A percentile compares a stretch with the other conserved stretches of the same genome.
Conservation (phyloP, 1,140 invertebrate genomes). For the Drosophila ficusphila region DNA sequence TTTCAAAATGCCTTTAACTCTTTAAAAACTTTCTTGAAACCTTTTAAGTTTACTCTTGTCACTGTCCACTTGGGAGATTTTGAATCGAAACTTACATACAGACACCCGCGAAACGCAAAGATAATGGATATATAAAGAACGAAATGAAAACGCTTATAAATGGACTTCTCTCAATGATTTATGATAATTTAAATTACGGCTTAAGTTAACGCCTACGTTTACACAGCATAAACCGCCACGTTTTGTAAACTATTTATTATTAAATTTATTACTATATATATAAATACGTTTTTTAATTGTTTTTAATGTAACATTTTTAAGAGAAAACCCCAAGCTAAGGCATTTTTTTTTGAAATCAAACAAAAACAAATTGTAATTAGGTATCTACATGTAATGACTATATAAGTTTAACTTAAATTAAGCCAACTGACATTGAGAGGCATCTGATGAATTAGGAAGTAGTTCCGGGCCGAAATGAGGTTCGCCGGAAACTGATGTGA, state of each 20-base stretch:
- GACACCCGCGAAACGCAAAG: slow-evolving; percentile 3
- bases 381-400: slow-evolving; percentile 54
- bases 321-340: slow-evolving; percentile 40
- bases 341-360: slow-evolving; percentile 53
- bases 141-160: slow-evolving; percentile 76
- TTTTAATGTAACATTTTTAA: slow-evolving; percentile 29
- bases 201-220: slow-evolving; percentile 37
- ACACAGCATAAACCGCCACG: slow-evolving; percentile 21
- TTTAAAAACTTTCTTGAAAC: too few species aligned
- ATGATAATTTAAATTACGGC: slow-evolving; percentile 42
- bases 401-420: slow-evolving; percentile 59
- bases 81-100: neutral
- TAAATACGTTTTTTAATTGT: slow-evolving; percentile 30
- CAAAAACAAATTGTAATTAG: slow-evolving; percentile 67
- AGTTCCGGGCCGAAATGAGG: neutral
- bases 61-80: too few species aligned
- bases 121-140: slow-evolving; percentile 55
- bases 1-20: too few species aligned
- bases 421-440: slow-evolving; percentile 53
- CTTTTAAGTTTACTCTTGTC: too few species aligned
- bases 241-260: slow-evolving; percentile 66
- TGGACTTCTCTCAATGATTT: slow-evolving; percentile 76
- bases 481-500: slow-evolving; percentile 2
- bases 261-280: slow-evolving; percentile 28
- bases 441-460: neutral